phyloP scores from a whole-genome alignment of 2,113 vertebrate genomes.

The Pseudolaguvia tuberculata region DNA sequence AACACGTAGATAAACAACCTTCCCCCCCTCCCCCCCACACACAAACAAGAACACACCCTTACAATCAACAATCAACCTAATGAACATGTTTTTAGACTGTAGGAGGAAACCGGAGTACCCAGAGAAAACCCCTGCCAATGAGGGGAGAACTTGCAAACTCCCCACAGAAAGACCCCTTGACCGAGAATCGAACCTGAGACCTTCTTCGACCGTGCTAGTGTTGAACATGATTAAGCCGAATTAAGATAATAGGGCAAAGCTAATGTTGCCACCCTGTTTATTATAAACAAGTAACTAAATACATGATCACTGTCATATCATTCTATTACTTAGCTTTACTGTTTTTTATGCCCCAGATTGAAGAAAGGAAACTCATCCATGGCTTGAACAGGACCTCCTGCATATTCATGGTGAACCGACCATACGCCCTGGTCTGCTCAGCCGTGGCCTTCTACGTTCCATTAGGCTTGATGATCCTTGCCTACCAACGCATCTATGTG shows the following conservation, averaged over 20 bases:
- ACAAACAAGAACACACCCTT: too few species aligned
- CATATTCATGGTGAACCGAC: constrained; percentile 73
- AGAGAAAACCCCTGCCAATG: too few species aligned
- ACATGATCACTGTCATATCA: not conserved
- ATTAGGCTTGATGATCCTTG: constrained; percentile 70
- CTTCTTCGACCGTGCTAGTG: too few species aligned
- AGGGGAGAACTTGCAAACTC: too few species aligned
- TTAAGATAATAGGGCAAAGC: not conserved
- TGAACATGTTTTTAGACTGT: too few species aligned
- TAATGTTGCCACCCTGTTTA: not conserved
- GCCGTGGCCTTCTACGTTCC: constrained; percentile 74
- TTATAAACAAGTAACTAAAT: not conserved
- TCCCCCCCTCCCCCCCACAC: too few species aligned
- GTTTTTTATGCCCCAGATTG: constrained; percentile 59
- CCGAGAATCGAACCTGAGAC: too few species aligned
- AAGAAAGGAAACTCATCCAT: constrained; percentile 54
- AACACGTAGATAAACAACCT: too few species aligned
- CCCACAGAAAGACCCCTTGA: too few species aligned
- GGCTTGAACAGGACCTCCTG: constrained; percentile 68
- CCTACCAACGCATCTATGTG: constrained; percentile 74
- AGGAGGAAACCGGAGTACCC: too few species aligned
- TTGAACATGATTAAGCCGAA: not conserved
- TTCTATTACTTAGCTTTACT: too few species aligned
- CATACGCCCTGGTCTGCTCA: constrained; percentile 74
- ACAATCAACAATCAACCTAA: too few species aligned